Base-by-base conservation (phyloP, 2,797 vertebrate genomes). In the Oreochromis mossambicus region DNA sequence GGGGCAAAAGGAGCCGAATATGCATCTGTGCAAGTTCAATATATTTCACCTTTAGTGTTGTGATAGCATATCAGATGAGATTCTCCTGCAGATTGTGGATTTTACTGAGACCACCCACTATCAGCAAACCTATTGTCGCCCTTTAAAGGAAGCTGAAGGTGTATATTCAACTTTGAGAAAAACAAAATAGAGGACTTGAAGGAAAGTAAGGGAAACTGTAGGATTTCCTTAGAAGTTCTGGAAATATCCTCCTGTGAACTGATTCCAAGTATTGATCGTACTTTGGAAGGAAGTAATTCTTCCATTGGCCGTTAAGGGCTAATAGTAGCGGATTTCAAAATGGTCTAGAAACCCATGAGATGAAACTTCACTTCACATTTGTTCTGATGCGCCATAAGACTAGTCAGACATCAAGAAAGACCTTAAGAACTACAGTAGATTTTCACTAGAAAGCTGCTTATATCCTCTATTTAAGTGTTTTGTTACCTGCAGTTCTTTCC, bases 201-300 rank as follows among this genome's bases (percentile, higher is more conserved):
- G 26, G 12, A 50, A 32, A 75, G 24, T 29, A 48, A 73, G 3
- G 24, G 14, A 12, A 73, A 5, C 43, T 73, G 26, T 32, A 32
- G 7, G 24, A n/a, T 15, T 68, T 68, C 63, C 26, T 75, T 50
- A 19, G 10, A 50, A 48, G 68, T 75, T 75, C 68, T 75, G 15
- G 24, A 75, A 73, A 29, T 48, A 73, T 48, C 15, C 1, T 48
- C 10, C 14, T 2, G 2, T 73, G 68, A 73, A 50, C 24, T 0
- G 0, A 29, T 50, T 75, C 43, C 26, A 50, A 48, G 17, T 75
- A 32, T 75, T 32, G 70, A 32, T 75, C 5, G 17, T n/a, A 50
- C 70, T 75, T 75, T 75, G 70, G 46, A 50, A 32, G 70, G 70
- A 75, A 50, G 70, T 50, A 32, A 48, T n/a, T 75, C 43, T 75